These are phyloP conservation scores for Laticauda colubrina DNA, from an alignment of 2,113 vertebrate species.

Conservation along the genomic window DNA sequence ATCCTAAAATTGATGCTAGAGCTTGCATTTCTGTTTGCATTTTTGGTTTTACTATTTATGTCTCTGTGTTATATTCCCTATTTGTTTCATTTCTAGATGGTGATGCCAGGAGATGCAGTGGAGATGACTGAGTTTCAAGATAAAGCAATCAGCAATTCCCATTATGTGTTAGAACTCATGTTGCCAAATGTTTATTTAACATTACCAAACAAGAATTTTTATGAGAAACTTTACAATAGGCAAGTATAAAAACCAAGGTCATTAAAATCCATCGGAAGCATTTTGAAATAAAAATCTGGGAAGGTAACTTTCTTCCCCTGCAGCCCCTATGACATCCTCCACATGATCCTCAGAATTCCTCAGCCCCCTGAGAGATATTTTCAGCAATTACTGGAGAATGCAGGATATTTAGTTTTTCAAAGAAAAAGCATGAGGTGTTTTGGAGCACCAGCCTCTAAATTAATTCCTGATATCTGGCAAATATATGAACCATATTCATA, in stretches of 20 bases:
- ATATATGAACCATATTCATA: neutral
- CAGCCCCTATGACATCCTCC: neutral
- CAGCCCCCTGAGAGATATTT: neutral
- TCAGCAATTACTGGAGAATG: neutral
- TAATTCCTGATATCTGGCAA: neutral
- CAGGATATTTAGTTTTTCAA: neutral
- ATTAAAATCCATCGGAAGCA: neutral
- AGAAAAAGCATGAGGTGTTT: neutral
- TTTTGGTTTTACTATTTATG: neutral
- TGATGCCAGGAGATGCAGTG: constrained; percentile 90
- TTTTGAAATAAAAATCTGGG: neutral
- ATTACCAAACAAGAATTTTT: constrained; percentile 88
- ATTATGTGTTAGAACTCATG: constrained; percentile 87
- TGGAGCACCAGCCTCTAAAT: neutral
- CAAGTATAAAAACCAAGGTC: constrained; percentile 37
- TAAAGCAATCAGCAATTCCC: constrained; percentile 92
- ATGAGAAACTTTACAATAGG: constrained; percentile 97
- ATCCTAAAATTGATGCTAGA: neutral
- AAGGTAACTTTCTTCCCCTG: neutral
- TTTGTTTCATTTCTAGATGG: constrained; percentile 78
- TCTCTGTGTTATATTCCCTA: neutral
- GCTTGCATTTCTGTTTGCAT: neutral
- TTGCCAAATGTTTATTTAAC: constrained; percentile 86
- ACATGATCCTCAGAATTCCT: neutral
- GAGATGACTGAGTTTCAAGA: constrained; percentile 98